Evolutionary conservation across 2,797 vertebrate species (phyloP), one percentile per base, ranked within the genome.

Genomic region (Fistularia commersonii): DNA sequence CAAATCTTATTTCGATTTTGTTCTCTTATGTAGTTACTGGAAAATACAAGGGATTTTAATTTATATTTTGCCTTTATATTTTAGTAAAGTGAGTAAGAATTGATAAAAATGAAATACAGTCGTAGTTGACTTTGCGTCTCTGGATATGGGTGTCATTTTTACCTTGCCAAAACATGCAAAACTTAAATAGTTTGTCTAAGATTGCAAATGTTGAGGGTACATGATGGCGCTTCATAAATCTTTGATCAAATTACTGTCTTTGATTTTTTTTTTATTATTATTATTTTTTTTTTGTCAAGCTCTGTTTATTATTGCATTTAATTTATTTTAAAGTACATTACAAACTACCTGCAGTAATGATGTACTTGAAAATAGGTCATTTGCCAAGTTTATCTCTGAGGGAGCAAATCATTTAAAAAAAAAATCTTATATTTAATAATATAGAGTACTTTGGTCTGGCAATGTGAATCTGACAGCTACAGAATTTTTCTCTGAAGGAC

Each of bases 331-430:
- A 48, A 5, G 11, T 45, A 34, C 10, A 41, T 71, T 66, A 74
- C 51, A 67, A 77, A 68, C 73, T 83, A 80, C 65, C 69, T 77
- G 64, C 57, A 61, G 76, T 80, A 83, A 79, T 66, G 12, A 53
- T 62, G 64, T 82, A 79, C 82, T 81, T 84, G 77, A 71, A 61
- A 41, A 47, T 14, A 44, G 34, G 32, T 34, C 35, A 51, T 35
- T 45, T 51, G 37, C 40, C 66, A 47, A 47, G 9, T 62, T 74
- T 41, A 8, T 45, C 51, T 12, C 5, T 62, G 54, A 54, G 15
- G 47, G 13, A 54, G 14, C 41, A 36, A 36, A 10, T 36, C 2
- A 8, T 36, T 36, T 23, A 2, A 4, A 23, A 23, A 23, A 10
- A 36, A 36, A 36, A 7, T 36, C 35, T 36, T 6, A 36, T 8